phyloP scores from a whole-genome alignment of 2,888 invertebrate species.

The Heliconius cydno region DNA sequence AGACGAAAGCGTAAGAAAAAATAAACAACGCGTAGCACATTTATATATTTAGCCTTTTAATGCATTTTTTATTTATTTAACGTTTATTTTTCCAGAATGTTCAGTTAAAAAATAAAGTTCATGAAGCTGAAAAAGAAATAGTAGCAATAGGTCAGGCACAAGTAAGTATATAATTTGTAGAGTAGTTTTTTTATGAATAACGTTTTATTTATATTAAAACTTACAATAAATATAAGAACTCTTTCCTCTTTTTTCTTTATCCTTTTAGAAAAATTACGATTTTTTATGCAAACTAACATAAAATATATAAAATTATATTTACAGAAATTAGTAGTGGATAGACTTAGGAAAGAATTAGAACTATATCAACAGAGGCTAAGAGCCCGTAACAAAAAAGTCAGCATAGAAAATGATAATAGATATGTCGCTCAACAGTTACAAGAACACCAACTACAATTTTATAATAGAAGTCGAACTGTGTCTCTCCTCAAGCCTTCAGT shows the following conservation, averaged over 20 bases:
- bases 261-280: background rate
- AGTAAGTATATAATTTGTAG: constrained; percentile 66
- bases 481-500: constrained; percentile 78
- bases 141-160: constrained; percentile 83
- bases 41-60: constrained; percentile 34
- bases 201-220: background rate
- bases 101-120: constrained; percentile 80
- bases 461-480: constrained; percentile 65
- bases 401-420: constrained; percentile 74
- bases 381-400: constrained; percentile 72
- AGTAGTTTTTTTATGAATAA: background rate
- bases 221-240: background rate
- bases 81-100: constrained; percentile 73
- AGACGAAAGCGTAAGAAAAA: constrained; percentile 80
- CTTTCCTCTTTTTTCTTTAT: too few relatives aligned
- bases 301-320: constrained; percentile 47
- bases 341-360: constrained; percentile 83
- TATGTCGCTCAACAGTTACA: constrained; percentile 76
- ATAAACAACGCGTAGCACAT: background rate
- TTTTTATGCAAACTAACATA: background rate
- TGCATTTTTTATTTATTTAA: constrained; percentile 19
- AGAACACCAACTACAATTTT: constrained; percentile 73
- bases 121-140: constrained; percentile 84
- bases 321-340: constrained; percentile 83
- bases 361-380: constrained; percentile 78